These are phyloP conservation scores for Yponomeuta plumbellus DNA, from an alignment of 2,888 invertebrate species.

Conservation along the genomic window DNA sequence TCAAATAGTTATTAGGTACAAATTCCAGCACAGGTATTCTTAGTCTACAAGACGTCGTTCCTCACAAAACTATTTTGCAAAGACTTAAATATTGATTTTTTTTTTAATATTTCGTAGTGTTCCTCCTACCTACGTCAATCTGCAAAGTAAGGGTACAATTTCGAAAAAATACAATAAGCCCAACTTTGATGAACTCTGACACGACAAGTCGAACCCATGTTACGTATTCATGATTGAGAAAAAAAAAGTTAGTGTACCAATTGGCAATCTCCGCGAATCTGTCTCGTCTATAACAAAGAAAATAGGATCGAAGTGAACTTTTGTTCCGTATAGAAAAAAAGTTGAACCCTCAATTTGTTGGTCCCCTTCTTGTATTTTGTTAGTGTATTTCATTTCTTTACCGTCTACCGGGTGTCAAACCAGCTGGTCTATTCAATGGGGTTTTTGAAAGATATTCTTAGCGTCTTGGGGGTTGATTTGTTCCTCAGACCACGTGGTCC, in stretches of 20 bases:
- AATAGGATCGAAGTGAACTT: slow-evolving; percentile 37
- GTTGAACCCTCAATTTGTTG: slow-evolving; percentile 53
- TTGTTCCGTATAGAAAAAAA: slow-evolving; percentile 46
- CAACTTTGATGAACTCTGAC: slow-evolving; percentile 61
- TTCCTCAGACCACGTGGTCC: slow-evolving; percentile 52
- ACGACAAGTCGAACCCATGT: slow-evolving; percentile 47
- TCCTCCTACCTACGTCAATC: not conserved
- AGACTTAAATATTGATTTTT: no score
- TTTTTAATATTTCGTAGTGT: no score
- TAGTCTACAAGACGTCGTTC: no score
- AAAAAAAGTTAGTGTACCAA: slow-evolving; percentile 25
- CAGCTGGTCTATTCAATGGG: slow-evolving; percentile 67
- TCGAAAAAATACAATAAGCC: slow-evolving; percentile 18
- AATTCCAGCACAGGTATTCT: no score
- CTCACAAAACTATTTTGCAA: no score
- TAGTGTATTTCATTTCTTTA: slow-evolving; percentile 58
- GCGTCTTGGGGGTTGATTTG: slow-evolving; percentile 11
- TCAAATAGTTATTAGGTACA: no score
- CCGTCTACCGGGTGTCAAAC: slow-evolving; percentile 46
- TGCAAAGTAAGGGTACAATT: slow-evolving; percentile 12
- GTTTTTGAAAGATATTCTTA: slow-evolving; percentile 30
- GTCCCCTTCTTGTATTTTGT: slow-evolving; percentile 40
- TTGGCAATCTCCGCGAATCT: slow-evolving; percentile 47
- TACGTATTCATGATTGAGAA: slow-evolving; percentile 37
- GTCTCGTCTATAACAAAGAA: slow-evolving; percentile 49